Base-by-base conservation (phyloP, 2,113 vertebrate species). In the Xenotilapia longispinis region DNA sequence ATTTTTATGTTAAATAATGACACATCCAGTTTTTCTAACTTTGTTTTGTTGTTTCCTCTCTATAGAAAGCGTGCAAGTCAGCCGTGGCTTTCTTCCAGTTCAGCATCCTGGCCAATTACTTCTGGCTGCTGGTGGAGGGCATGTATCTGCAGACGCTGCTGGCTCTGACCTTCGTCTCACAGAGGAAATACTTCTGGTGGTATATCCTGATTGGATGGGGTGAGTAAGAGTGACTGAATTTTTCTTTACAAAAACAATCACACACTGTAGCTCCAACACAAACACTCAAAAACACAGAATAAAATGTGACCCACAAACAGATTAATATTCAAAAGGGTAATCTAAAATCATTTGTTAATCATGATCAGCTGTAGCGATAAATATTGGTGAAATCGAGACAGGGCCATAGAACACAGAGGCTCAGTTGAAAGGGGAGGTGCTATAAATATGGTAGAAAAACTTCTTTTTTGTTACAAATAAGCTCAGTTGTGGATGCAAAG, bases 81-180 rank as follows among this genome's bases (percentile, higher is more conserved):
- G 97, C 96, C 3, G 96, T 98, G 4, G 42, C 95, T 4, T 98
- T 98, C 94, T 97, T 98, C 93, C 97, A 98, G 91, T 98, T 97
- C 94, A 97, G 97, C 0, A 97, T 98, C 87, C 94, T 98, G 91
- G 97, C 97, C 89, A 98, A 98, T 95, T 97, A 97, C 95, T 98
- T 97, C 94, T 98, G 97, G 97, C 63, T 98, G 91, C 94, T 98
- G 93, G 97, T 98, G 94, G 97, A 98, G 89, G 97, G 97, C 19
- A 95, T 98, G 97, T 98, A 97, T 91, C 96, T 98, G 90, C 97
- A 98, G 94, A 98, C 97, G 0, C 95, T 98, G 80, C 95, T 98
- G 84, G 97, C 97, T 19, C 95, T 98, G 80, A 96, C 97, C 85
- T 98, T 98, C 54, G 96, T 97, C 90, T 97, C 97, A 0, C 97